Conservation (phyloP, 2,888 invertebrate genomes). For the Noctuana brunneofusca region DNA sequence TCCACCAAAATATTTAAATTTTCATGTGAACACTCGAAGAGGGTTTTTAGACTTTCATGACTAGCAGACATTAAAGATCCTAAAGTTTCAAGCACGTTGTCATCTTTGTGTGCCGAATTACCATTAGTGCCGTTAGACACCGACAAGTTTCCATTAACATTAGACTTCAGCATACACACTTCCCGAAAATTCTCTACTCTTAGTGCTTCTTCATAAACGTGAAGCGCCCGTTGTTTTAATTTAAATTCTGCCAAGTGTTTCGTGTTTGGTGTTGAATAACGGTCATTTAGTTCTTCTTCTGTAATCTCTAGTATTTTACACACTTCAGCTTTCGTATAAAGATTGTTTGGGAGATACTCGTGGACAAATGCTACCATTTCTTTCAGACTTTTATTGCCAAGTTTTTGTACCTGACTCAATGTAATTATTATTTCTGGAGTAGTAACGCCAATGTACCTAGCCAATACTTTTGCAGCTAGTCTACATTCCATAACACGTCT, state of each 20-base stretch:
- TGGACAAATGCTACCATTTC: conserved; percentile 88
- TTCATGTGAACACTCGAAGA: conserved; percentile 97
- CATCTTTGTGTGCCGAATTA: conserved; percentile 40
- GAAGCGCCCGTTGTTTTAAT: conserved; percentile 92
- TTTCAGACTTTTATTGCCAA: conserved; percentile 83
- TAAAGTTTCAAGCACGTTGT: conserved; percentile 79
- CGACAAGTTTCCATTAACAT: conserved; percentile 51
- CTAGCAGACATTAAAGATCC: conserved; percentile 94
- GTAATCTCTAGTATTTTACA: conserved; percentile 82
- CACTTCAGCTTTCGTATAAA: conserved; percentile 88
- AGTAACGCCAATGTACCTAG: conserved; percentile 53
- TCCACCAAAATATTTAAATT: conserved; percentile 92
- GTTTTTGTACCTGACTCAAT: conserved; percentile 89
- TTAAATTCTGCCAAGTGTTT: conserved; percentile 88
- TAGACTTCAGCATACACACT: conserved; percentile 75
- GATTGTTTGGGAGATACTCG: conserved; percentile 83
- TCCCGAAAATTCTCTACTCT: conserved; percentile 91
- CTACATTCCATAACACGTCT: conserved; percentile 97
- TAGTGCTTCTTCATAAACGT: conserved; percentile 95
- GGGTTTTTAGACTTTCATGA: conserved; percentile 91
- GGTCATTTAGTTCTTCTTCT: conserved; percentile 82
- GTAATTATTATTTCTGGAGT: conserved; percentile 86
- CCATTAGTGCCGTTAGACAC: conserved; percentile 47
- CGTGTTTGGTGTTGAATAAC: conserved; percentile 77
- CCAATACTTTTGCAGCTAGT: conserved; percentile 90